Evolutionary conservation across 1,140 invertebrate genomes (phyloP), one percentile per base, ranked within the genome.

Genomic region (Hycleus cichorii): DNA sequence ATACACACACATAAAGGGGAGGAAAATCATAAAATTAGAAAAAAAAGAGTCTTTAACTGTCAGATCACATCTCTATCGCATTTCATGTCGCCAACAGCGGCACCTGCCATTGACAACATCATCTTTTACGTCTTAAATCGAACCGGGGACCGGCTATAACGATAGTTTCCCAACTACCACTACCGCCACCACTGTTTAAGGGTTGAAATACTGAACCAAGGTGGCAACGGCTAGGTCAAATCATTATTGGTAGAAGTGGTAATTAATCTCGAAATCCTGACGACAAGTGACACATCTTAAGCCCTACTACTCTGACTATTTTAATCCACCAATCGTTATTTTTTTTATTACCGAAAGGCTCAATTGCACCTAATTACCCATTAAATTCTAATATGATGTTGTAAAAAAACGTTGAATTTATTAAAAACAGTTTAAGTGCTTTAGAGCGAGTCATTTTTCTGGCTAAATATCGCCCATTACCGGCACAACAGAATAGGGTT

Each of bases 21-120:
- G 56, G 61, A 64, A 62, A 61, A 64, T 64, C 61, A 64, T 64
- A 53, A 60, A 64, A 64, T 64, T 64, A 64, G 45, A 58, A 51
- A 50, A 18, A 18, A 18, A 18, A 55, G 39, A 42, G 56, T 53
- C 55, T 58, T 62, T 56, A 57, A 40, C 53, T 59, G 57, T 57
- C 57, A 57, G 57, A 59, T 63, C 61, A 63, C 61, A 63, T 59
- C 49, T 59, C 61, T 50, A 62, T 62, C 56, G 56, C 47, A 62
- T 62, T 62, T 62, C 47, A 58, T 58, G 60, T 62, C 60, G 51
- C 60, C 57, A 57, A 54, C 58, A 59, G 47, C 58, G 51, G 38
- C 60, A 62, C 60, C 56, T 62, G 60, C 57, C 51, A 53, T 49
- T 62, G 60, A 62, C 60, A 62, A 62, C 60, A 62, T 62, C 60